Evolutionary conservation across 1,140 invertebrate species (phyloP), one percentile per base, ranked within the genome.

Genomic region (Frieseomelitta varia): DNA sequence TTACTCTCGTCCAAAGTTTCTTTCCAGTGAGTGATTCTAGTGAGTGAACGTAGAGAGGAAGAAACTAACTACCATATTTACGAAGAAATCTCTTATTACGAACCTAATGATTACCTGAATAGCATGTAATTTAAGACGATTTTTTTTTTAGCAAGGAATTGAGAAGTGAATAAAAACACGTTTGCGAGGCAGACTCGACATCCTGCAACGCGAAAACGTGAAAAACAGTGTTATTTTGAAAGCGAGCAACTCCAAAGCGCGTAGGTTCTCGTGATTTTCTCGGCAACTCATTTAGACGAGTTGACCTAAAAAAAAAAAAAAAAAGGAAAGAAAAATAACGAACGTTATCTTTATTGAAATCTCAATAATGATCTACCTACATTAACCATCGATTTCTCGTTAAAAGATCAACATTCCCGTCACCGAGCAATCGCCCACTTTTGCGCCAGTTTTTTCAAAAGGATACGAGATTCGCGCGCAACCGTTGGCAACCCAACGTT

Each of bases 11-110:
- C n/a, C 24, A 10, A 27, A 2, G 30, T 30, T 75, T 58, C 21
- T n/a, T 58, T 58, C 24, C 39, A 30, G 30, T 2, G 19, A 75
- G 58, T 56, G 21, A 27, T 34, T 47, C 14, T 17, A 10, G 58
- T 27, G 58, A 65, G 27, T 63, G n/a, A 39, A 14, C 51, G 4
- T 47, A 47, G 15, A 27, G 8, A 47, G 39, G 27, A 63, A 77
- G 74, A 77, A 77, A 77, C 24, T 8, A 56, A 77, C 63, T 77
- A 77, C n/a, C 24, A 75, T 63, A 77, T 77, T 61, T 77, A 77
- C 47, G 34, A 34, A 24, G 56, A n/a, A 47, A 61, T 61, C 4
- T 15, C 17, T 77, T n/a, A 47, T 51, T 77, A 77, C 27, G 34
- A 24, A 24, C 8, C 30, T 76, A 76, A 76, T 63, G 74, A 63